phyloP scores from a whole-genome alignment of 64 coral and sea anemone species.

The Pocillopora damicornis region DNA sequence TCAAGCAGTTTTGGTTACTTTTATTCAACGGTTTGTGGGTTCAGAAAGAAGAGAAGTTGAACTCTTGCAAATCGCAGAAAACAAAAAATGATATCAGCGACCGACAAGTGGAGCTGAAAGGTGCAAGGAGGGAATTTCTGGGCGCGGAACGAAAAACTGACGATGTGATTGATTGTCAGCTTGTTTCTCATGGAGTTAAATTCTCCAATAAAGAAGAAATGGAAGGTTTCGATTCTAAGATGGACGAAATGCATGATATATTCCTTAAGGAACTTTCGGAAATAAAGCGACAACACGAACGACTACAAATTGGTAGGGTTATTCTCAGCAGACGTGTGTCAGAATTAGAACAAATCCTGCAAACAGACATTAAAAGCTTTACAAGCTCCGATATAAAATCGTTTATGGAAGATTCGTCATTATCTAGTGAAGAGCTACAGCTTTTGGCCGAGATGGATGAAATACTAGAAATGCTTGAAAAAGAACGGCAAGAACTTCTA shows the following conservation, averaged over 20 bases:
- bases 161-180: neutral
- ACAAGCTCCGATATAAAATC: constrained; percentile 51
- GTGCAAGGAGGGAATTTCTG: constrained; percentile 8
- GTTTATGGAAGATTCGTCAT: constrained; percentile 39
- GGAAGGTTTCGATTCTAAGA: constrained; percentile 72
- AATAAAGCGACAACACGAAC: constrained; percentile 76
- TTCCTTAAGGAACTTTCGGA: constrained; percentile 81
- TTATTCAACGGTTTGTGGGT: constrained; percentile 45
- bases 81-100: neutral
- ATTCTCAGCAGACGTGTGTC: constrained; percentile 51
- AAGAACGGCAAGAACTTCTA: constrained; percentile 64
- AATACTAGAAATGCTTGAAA: constrained; percentile 62
- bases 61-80: neutral
- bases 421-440: constrained; percentile 66
- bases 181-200: constrained; percentile 68
- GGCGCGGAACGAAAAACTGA: neutral
- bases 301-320: constrained; percentile 57
- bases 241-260: constrained; percentile 68
- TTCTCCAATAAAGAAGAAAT: constrained; percentile 72
- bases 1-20: constrained; percentile 55
- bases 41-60: constrained; percentile 11
- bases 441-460: constrained; percentile 77
- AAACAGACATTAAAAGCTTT: constrained; percentile 50
- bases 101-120: constrained; percentile 12
- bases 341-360: constrained; percentile 78